A percentile compares a stretch with the other conserved stretches of the same genome.
Evolutionary conservation across 2,797 vertebrate genomes (phyloP).

Genomic region (Heliangelus exortis): DNA sequence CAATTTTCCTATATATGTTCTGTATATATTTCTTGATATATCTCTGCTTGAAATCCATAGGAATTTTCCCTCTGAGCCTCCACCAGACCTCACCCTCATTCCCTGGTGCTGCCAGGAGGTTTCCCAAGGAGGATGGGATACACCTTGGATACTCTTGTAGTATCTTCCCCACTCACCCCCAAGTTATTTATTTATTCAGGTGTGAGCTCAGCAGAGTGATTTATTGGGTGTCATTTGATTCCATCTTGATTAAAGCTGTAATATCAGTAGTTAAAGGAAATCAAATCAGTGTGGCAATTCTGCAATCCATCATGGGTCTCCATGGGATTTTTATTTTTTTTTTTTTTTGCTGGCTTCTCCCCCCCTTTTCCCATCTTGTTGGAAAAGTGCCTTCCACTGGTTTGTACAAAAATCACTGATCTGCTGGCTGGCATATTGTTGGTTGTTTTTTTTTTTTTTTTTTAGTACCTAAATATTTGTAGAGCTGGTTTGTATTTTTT

Average conservation of each 20-base stretch:
- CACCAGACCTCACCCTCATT: no score
- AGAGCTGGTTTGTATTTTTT: no score
- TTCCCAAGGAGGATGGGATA: no score
- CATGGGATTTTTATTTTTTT: not conserved
- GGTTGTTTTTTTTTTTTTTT: not conserved
- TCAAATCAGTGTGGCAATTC: conserved; percentile 34
- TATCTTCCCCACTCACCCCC: not conserved
- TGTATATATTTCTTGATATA: no score
- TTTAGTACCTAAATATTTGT: not conserved
- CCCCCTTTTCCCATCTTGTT: not conserved
- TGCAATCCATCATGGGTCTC: conserved; percentile 43
- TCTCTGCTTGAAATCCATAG: not conserved
- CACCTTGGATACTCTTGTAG: not conserved
- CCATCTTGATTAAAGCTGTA: conserved; percentile 59
- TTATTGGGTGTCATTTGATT: conserved; percentile 51
- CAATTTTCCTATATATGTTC: no score
- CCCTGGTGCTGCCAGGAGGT: no score
- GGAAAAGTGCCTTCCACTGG: not conserved
- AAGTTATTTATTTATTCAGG: conserved; percentile 5
- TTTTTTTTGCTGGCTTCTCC: not conserved
- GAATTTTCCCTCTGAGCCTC: no score
- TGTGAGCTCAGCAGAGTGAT: not conserved
- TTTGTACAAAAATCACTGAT: not conserved
- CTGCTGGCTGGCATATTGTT: not conserved
- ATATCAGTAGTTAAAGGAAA: conserved; percentile 58